These are phyloP conservation scores for Stenurella melanura DNA, from an alignment of 2,888 invertebrate genomes.

Conservation along the genomic window DNA sequence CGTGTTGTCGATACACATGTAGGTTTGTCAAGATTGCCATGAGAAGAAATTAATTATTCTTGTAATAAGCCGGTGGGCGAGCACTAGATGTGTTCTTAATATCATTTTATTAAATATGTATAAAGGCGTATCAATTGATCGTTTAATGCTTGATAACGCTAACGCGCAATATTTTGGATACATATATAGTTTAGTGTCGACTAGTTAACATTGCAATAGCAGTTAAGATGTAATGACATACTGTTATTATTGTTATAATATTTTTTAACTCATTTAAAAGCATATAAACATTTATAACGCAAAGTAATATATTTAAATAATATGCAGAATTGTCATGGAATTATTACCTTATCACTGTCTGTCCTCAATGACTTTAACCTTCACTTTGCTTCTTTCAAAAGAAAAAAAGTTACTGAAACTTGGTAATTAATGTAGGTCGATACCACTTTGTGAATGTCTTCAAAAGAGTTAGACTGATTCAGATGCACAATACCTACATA, in stretches of 20 bases:
- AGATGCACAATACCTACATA: too few species aligned
- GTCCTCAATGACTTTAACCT: too few species aligned
- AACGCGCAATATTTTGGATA: not conserved
- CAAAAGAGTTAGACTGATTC: too few species aligned
- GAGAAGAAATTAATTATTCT: constrained; percentile 29
- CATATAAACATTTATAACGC: not conserved
- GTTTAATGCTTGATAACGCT: not conserved
- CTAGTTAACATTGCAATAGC: not conserved
- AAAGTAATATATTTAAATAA: not conserved
- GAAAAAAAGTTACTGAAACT: too few species aligned
- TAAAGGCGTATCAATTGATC: constrained; percentile 3
- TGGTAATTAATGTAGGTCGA: too few species aligned
- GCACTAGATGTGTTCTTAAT: not conserved
- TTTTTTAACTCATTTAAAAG: not conserved
- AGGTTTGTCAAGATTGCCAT: constrained; percentile 33
- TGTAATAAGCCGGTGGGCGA: constrained; percentile 16
- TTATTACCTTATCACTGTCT: not conserved
- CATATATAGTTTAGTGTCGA: not conserved
- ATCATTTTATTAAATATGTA: not conserved
- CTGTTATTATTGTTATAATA: not conserved
- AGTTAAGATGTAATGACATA: not conserved
- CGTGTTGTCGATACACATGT: not conserved
- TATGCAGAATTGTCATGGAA: not conserved
- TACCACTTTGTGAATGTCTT: too few species aligned
- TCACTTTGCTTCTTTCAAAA: too few species aligned